Base-by-base conservation (phyloP, 2,797 vertebrate species). In the Poecile montanus region DNA sequence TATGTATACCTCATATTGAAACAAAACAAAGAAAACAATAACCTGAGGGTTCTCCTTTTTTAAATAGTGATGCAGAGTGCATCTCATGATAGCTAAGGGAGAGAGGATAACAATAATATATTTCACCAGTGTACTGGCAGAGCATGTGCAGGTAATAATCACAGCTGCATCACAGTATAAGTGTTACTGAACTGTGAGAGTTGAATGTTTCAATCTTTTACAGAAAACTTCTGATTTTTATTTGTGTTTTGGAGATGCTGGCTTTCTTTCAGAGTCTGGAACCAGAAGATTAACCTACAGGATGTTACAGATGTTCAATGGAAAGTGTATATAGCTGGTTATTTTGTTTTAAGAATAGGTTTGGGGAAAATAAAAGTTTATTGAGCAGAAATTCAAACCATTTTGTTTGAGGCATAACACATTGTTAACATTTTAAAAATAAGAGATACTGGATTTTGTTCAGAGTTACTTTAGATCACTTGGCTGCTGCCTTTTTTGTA, bases 311-410 rank as follows among this genome's bases (percentile, higher is more conserved):
- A 44, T 85, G 30, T 85, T 87, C 32, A 53, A 2, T 67, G 61
- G 82, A 82, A 91, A 80, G 62, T 47, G 56, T 79, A 51, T 78
- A 75, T 84, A 42, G 63, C 20, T 85, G 45, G 47, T 87, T 79
- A 25, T 74, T 93, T 68, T 8, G 36, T 26, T 80, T 89, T 86
- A 92, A 92, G 60, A 86, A 56, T 36, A 66, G 36, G 23, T 63
- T 56, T 66, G 67, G 54, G 79, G 40, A 85, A 94, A 51, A 81
- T 89, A 83, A 72, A 94, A 68, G 26, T 88, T 92, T 88, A 85
- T 81, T 66, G 91, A 89, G 70, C 61, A 80, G 85, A 86, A 89
- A 91, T 82, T 84, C 40, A 72, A 80, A 40, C 45, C 13, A 6
- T 45, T 85, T 67, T 86, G 21, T 85, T 54, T 80, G 58, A 83